Evolutionary conservation across 2,888 invertebrate genomes (phyloP).

Genomic region (Sisyra terminalis): DNA sequence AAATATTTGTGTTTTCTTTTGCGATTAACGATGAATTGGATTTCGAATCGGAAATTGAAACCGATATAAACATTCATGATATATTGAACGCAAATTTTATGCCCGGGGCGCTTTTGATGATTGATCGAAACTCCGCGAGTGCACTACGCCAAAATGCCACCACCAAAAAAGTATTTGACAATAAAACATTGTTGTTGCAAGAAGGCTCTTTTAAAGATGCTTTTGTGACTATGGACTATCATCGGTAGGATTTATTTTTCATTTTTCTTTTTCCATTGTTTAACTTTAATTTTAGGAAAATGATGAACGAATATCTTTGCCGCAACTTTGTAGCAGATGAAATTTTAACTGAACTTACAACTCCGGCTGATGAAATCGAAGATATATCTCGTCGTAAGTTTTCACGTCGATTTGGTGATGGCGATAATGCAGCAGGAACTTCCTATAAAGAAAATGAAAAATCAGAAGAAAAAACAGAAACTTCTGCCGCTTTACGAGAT

Average conservation of each 20-base stretch:
- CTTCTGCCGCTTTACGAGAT: conserved; percentile 25
- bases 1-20: background rate
- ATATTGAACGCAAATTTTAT: conserved; percentile 51
- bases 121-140: conserved; percentile 19
- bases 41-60: background rate
- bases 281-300: conserved; percentile 31
- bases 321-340: conserved; percentile 57
- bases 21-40: background rate
- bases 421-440: conserved; percentile 14
- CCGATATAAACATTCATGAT: conserved; percentile 38
- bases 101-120: conserved; percentile 44
- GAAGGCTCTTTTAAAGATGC: conserved; percentile 47
- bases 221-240: conserved; percentile 45
- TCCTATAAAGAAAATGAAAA: too few relatives aligned
- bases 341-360: conserved; percentile 45
- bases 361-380: conserved; percentile 13
- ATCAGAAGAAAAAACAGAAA: background rate
- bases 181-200: conserved; percentile 10
- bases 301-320: conserved; percentile 66
- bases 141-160: conserved; percentile 7
- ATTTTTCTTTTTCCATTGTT: background rate
- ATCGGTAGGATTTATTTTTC: conserved; percentile 34
- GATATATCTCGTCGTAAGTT: conserved; percentile 23
- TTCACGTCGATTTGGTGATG: conserved; percentile 26
- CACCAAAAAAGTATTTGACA: conserved; percentile 9